Conservation (phyloP, 2,888 invertebrate genomes). For the Odontocolon sp. region DNA sequence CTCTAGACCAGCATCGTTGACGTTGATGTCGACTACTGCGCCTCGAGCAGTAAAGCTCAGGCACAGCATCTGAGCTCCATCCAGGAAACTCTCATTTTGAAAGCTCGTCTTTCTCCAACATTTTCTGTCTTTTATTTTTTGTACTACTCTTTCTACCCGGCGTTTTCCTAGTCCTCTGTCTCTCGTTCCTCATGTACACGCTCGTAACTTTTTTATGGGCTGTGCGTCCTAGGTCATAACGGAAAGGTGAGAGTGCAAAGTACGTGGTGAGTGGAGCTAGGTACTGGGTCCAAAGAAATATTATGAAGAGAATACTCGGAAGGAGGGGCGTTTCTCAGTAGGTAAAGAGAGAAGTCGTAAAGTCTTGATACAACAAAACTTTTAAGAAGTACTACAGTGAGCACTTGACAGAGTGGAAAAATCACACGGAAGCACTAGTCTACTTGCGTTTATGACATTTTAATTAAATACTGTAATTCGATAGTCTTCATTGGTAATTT, state of each 20-base stretch:
- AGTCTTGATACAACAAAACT: constrained; percentile 6
- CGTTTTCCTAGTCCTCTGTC: constrained; percentile 9
- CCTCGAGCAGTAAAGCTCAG: constrained; percentile 23
- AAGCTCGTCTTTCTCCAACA: constrained; percentile 14
- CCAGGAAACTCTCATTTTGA: constrained; percentile 43
- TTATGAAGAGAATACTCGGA: background rate
- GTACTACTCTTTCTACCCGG: background rate
- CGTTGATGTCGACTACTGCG: constrained; percentile 8
- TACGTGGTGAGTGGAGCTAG: background rate
- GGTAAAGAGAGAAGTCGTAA: constrained; percentile 6
- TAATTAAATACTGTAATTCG: background rate
- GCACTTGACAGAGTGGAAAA: constrained; percentile 12
- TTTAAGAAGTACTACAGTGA: background rate
- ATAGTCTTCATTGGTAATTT: constrained; percentile 20
- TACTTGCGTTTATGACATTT: background rate
- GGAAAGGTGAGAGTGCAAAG: constrained; percentile 7
- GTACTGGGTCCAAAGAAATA: background rate
- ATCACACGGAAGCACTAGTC: background rate
- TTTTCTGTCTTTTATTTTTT: constrained; percentile 4
- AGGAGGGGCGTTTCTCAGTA: background rate
- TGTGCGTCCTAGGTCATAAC: constrained; percentile 18
- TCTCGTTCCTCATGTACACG: constrained; percentile 26
- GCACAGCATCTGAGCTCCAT: constrained; percentile 12
- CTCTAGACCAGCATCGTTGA: constrained; percentile 10
- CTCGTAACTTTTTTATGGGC: constrained; percentile 36